Conservation (phyloP, 1,140 invertebrate genomes). For the Ceratoteleas bidentatus region DNA sequence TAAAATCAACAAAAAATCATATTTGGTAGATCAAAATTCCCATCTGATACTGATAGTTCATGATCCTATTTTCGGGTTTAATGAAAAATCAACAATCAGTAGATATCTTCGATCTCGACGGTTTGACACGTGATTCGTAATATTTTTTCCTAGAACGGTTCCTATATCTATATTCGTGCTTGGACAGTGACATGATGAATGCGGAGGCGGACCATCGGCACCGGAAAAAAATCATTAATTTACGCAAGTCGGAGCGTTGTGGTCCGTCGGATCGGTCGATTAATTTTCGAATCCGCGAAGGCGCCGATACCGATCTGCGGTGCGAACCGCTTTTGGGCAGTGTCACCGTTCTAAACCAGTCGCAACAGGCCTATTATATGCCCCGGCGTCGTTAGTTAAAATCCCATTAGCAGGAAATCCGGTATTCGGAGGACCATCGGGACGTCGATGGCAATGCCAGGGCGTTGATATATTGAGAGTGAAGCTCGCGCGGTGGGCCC, state of each 20-base stretch:
- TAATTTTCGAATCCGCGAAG: slow-evolving; percentile 60
- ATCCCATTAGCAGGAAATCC: slow-evolving; percentile 76
- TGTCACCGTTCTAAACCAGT: slow-evolving; percentile 44
- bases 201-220: no score
- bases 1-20: no score
- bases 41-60: no score
- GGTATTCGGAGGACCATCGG: slow-evolving; percentile 71
- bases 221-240: slow-evolving; percentile 46
- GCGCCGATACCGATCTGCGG: slow-evolving; percentile 52
- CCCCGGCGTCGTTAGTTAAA: slow-evolving; percentile 75
- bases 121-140: no score
- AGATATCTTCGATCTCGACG: no score
- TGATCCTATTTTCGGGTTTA: no score
- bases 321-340: slow-evolving; percentile 24
- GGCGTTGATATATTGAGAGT: slow-evolving; percentile 76
- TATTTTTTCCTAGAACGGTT: no score
- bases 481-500: slow-evolving; percentile 65
- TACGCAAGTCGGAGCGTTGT: background rate
- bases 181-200: no score
- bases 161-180: no score
- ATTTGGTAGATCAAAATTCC: no score
- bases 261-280: slow-evolving; percentile 19
- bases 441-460: slow-evolving; percentile 73
- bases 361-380: slow-evolving; percentile 52
- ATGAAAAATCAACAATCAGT: no score